Evolutionary conservation across 2,888 invertebrate genomes (phyloP), one percentile per base, ranked within the genome.

Genomic region (Tetragonisca angustula): DNA sequence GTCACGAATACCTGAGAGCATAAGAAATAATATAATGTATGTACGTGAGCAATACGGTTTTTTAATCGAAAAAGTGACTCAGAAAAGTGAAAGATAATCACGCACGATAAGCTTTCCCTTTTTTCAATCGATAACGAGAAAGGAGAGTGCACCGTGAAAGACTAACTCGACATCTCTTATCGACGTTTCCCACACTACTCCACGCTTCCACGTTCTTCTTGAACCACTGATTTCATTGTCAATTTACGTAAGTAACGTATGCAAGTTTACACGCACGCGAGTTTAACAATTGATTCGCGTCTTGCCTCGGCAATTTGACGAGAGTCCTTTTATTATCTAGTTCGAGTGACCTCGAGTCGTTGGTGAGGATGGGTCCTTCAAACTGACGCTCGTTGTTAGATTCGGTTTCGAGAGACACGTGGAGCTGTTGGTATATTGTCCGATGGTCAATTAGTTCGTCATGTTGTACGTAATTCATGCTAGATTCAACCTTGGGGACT

Each of bases 401-500:
- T 43, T 54, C 21, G 43, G 9, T 36, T 24, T 24, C 19, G 19
- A 19, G 54, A n/a, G 27, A n/a, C 27, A 64, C 71, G 43, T 64
- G 62, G 6, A 43, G 19, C 13, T 5, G 17, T 59, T 49, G 21
- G n/a, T n/a, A 13, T 59, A 13, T 59, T 56, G 17, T 24, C 43
- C 2, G 21, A 11, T 32, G 11, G 19, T 65, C 50, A 43, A 13
- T 19, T 65, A 15, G 27, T 61, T 69, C 69, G 32, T 4, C 21
- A 43, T 59, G 21, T 77, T 15, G 6, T 17, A 36, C 36, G 32
- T 19, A n/a, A 24, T 76, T 50, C 49, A 27, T n/a, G 49, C 4
- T n/a, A 68, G 27, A 50, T 69, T 59, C 21, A 24, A 19, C 76
- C 69, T 76, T 76, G 76, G 17, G 9, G 32, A 17, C 15, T 17